These are phyloP conservation scores for Oeneis ivallda DNA, from an alignment of 2,888 invertebrate species.

Conservation along the genomic window DNA sequence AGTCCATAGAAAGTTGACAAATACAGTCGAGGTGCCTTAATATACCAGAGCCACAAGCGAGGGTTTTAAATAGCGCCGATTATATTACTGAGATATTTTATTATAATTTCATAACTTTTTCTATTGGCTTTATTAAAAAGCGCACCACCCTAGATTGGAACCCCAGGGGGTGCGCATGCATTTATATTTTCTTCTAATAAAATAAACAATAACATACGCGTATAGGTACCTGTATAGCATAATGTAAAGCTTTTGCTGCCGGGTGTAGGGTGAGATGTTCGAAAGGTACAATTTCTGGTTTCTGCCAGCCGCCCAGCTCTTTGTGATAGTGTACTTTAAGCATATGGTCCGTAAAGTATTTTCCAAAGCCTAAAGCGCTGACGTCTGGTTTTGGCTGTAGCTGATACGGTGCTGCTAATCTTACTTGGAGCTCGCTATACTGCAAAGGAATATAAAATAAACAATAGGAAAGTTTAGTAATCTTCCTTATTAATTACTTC, in stretches of 20 bases:
- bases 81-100: too few species aligned
- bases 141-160: too few species aligned
- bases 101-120: too few species aligned
- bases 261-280: slow-evolving; percentile 95
- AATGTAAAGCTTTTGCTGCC: slow-evolving; percentile 97
- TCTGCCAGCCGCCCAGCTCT: slow-evolving; percentile 95
- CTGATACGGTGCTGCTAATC: slow-evolving; percentile 89
- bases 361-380: slow-evolving; percentile 92
- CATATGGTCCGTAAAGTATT: slow-evolving; percentile 98
- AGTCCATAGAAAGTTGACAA: too few species aligned
- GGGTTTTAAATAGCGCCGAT: too few species aligned
- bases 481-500: neutral
- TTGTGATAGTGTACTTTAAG: slow-evolving; percentile 91
- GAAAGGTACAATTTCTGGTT: slow-evolving; percentile 93
- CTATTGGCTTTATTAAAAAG: too few species aligned
- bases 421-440: slow-evolving; percentile 87
- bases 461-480: neutral
- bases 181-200: too few species aligned
- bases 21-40: too few species aligned
- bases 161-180: too few species aligned
- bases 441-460: slow-evolving; percentile 62
- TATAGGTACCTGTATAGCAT: slow-evolving; percentile 98
- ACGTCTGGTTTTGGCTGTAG: slow-evolving; percentile 91
- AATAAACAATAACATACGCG: neutral
- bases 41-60: too few species aligned